These are phyloP conservation scores for Bradypodion ventrale DNA, from an alignment of 2,797 vertebrate species.

Conservation along the genomic window DNA sequence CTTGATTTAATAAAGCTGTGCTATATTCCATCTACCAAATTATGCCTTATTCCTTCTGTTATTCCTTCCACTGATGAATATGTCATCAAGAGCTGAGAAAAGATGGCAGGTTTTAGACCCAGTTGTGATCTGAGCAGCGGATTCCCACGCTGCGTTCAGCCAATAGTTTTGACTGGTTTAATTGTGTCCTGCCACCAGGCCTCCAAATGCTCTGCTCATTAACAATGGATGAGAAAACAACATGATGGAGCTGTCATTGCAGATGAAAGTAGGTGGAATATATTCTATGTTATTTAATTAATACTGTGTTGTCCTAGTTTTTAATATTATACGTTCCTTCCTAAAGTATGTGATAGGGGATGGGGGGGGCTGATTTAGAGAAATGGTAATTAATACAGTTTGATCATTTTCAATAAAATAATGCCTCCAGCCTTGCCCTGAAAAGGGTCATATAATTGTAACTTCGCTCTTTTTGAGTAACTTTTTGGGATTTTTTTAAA, in stretches of 20 bases:
- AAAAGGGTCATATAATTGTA: not conserved
- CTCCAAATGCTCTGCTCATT: conserved; percentile 54
- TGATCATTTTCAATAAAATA: conserved; percentile 50
- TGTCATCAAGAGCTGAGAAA: conserved; percentile 55
- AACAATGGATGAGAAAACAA: conserved; percentile 59
- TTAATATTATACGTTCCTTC: conserved; percentile 27
- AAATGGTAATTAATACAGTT: conserved; percentile 30
- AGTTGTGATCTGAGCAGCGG: conserved; percentile 42
- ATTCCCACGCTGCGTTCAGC: conserved; percentile 43
- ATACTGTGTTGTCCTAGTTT: conserved; percentile 57
- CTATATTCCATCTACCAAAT: conserved; percentile 8
- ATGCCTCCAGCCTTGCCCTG: not conserved
- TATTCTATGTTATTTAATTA: conserved; percentile 55
- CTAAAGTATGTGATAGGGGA: conserved; percentile 15
- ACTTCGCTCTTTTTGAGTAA: not conserved
- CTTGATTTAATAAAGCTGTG: not conserved
- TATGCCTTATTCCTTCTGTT: conserved; percentile 39
- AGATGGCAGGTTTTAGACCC: conserved; percentile 38
- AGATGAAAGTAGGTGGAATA: conserved; percentile 59
- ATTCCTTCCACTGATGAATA: conserved; percentile 33
- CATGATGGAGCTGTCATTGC: conserved; percentile 48
- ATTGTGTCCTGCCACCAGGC: conserved; percentile 34
- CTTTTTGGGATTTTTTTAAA: not conserved
- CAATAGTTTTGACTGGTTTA: conserved; percentile 46
- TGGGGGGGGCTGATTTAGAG: conserved; percentile 29